Evolutionary conservation across 2,888 invertebrate genomes (phyloP).

Genomic region (Masnerella sp.): DNA sequence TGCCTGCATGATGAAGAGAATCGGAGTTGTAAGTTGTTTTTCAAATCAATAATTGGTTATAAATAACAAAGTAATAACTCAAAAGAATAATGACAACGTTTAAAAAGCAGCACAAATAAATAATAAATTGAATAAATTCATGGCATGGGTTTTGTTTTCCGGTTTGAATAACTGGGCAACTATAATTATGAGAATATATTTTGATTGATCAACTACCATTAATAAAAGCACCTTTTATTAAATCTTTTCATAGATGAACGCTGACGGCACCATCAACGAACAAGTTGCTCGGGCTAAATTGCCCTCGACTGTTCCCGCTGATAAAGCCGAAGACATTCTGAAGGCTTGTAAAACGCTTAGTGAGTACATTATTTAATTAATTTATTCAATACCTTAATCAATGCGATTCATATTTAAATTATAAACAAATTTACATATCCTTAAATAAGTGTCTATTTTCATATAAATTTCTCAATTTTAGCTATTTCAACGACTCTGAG

Average conservation of each 20-base stretch:
- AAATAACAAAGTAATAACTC: background rate
- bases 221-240: no score
- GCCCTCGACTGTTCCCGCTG: slow-evolving; percentile 59
- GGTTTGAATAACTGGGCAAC: no score
- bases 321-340: slow-evolving; percentile 63
- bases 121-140: no score
- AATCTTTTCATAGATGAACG: slow-evolving; percentile 62
- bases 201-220: no score
- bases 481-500: no score
- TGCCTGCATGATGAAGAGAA: slow-evolving; percentile 69
- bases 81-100: no score
- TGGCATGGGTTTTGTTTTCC: no score
- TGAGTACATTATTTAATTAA: slow-evolving; percentile 47
- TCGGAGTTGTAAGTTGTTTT: slow-evolving; percentile 68
- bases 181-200: no score
- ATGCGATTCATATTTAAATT: no score
- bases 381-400: background rate
- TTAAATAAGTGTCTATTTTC: background rate
- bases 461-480: no score
- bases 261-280: slow-evolving; percentile 66
- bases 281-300: slow-evolving; percentile 63
- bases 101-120: no score
- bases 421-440: background rate
- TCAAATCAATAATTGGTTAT: slow-evolving; percentile 1
- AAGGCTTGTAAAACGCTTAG: slow-evolving; percentile 63